A percentile compares a stretch with the other conserved stretches of the same genome.
Evolutionary conservation across 1,140 invertebrate species (phyloP).

Genomic region (Drosophila teissieri): DNA sequence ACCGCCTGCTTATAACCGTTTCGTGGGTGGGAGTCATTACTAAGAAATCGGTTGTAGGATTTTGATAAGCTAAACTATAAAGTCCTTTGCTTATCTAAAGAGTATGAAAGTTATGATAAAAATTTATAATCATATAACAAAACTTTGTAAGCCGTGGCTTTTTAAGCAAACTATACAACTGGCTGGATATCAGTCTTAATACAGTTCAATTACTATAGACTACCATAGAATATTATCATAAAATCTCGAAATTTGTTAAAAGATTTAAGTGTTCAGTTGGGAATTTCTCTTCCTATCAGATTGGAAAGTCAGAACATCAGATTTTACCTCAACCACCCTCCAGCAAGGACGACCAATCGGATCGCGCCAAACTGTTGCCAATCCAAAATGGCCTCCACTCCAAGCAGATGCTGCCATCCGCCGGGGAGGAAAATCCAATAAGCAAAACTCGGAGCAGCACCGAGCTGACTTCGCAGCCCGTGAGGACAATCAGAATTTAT

Average conservation of each 20-base stretch:
- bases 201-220: too few relatives aligned
- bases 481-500: slow-evolving; percentile 61
- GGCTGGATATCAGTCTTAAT: too few relatives aligned
- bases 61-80: too few relatives aligned
- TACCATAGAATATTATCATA: background rate
- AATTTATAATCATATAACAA: background rate
- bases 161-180: too few relatives aligned
- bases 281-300: background rate
- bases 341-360: slow-evolving; percentile 41
- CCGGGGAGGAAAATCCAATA: slow-evolving; percentile 69
- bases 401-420: slow-evolving; percentile 32
- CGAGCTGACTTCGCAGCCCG: slow-evolving; percentile 37
- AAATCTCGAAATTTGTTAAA: background rate
- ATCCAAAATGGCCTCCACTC: slow-evolving; percentile 68
- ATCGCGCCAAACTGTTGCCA: slow-evolving; percentile 57
- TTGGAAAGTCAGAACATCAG: slow-evolving; percentile 11
- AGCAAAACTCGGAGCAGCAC: slow-evolving; percentile 18
- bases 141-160: too few relatives aligned
- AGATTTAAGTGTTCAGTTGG: background rate
- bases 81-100: too few relatives aligned
- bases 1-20: slow-evolving; percentile 11
- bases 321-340: slow-evolving; percentile 10
- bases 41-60: too few relatives aligned
- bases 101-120: background rate
- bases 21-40: background rate